Base-by-base conservation (phyloP, 2,113 vertebrate genomes). In the Monarcha castaneiventris region DNA sequence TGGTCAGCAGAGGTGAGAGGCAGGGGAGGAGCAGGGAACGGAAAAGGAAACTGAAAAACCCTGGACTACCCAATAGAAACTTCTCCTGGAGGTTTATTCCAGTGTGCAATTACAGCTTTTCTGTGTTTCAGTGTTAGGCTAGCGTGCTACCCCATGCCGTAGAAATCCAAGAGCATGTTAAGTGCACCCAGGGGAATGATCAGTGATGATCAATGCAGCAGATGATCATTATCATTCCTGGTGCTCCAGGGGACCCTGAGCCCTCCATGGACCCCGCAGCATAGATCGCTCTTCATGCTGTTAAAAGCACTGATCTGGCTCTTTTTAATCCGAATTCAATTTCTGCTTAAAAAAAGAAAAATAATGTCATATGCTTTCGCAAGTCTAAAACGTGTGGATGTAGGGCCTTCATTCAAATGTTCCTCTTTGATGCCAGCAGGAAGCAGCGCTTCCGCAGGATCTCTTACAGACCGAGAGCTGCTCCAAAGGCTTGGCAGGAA, bases 381-480 rank as follows among this genome's bases (percentile, higher is more conserved):
- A 51, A 90, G 64, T 52, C 37, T 80, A 3, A 84, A 55, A 37
- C 32, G 67, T 43, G 84, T 21, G 64, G 85, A 88, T 41, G 11
- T 23, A n/a, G 19, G 5, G 89, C 76, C 68, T 68, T 88, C 68
- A 49, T 92, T 95, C 83, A 90, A 46, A 61, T 6, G 64, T 26
- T 78, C 3, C 46, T n/a, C 88, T 93, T 91, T 95, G 96, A 93
- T 92, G 94, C 43, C 95, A 96, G 94, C 94, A 78, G 93, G 95
- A 96, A 96, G 92, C 82, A 29, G 49, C 29, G 39, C 72, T 93
- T 94, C 85, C 30, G 10, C 0, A 13, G 92, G 85, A 61, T 84
- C 68, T 39, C 73, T 80, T 55, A 1, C 73, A 90, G 92, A 20
- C 68, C 67, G 1, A 84, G 90, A 35, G 10, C 85, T 52, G 87